Percentiles rank a stretch among this genome's conserved stretches.
Evolutionary conservation across 2,888 invertebrate genomes (phyloP).

Genomic region (Deilephila elpenor): DNA sequence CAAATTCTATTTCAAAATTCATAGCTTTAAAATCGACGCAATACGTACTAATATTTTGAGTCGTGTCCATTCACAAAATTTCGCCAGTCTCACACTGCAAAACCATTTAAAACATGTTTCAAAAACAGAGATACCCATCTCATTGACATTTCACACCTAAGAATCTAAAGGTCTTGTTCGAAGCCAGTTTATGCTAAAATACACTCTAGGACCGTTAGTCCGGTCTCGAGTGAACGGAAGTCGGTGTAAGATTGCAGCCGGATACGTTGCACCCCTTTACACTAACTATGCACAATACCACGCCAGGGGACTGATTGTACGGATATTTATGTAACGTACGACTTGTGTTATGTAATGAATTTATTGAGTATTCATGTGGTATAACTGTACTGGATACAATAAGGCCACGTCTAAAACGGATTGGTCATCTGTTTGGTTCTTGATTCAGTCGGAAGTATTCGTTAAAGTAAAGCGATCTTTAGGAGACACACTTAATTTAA

Average conservation of each 20-base stretch:
- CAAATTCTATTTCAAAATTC: no score
- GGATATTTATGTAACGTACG: conserved; percentile 14
- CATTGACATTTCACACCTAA: background rate
- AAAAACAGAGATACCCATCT: background rate
- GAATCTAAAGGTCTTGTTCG: background rate
- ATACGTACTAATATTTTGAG: no score
- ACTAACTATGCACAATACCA: conserved; percentile 54
- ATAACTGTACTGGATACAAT: no score
- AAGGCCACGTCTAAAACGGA: no score
- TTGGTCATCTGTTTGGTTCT: background rate
- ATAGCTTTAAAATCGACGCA: no score
- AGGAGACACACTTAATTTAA: no score
- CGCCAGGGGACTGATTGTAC: conserved; percentile 40
- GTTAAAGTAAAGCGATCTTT: no score
- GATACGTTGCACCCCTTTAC: conserved; percentile 69
- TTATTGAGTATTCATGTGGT: background rate
- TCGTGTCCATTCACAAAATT: no score
- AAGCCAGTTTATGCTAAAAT: conserved; percentile 25
- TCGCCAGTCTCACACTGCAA: no score
- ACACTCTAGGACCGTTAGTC: conserved; percentile 39
- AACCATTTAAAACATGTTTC: no score
- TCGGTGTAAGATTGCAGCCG: conserved; percentile 78
- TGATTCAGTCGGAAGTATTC: no score
- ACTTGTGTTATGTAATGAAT: conserved; percentile 30
- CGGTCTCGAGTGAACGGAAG: conserved; percentile 59